Evolutionary conservation across 2,888 invertebrate genomes (phyloP), one percentile per base, ranked within the genome.

Genomic region (Xestia rhomboidea): DNA sequence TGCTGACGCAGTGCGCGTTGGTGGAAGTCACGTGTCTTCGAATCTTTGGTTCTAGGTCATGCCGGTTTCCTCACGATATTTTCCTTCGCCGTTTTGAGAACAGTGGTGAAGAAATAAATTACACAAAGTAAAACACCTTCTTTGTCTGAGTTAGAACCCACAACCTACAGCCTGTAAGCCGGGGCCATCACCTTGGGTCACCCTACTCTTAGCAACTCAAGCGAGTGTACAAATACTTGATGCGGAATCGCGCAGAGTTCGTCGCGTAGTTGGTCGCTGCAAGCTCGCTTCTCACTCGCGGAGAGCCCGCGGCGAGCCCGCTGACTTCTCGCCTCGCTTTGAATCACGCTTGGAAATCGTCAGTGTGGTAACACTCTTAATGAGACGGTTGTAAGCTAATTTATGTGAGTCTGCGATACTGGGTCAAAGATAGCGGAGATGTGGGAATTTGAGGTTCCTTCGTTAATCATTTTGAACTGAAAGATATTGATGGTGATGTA

Each of bases 381-480:
- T 63, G 67, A 68, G 54, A 46, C 27, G 6, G 30, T 46, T 21
- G 30, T 68, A 79, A 73, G 73, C 67, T 67, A 79, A 79, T 79
- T 73, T 73, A 79, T 63, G 68, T 8, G 8, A 51, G 38, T 30
- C 18, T n/a, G 27, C 44, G 49, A 54, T 46, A 78, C 46, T 27
- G 44, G 49, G 57, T 63, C n/a, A 30, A 8, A 64, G 51, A 68
- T 72, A 76, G 30, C n/a, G 21, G 21, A 7, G 57, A 57, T 38
- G 60, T 60, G 73, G 24, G 46, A 46, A 68, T n/a, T 64, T 44
- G 21, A 44, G 27, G 24, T 18, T 24, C 8, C 51, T 70, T 64
- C 10, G 51, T 38, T 18, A 41, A 68, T 72, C 0, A 63, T 76
- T 68, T 46, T n/a, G 44, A 21, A 71, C 11, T 64, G 44, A 41